Percentiles rank a stretch among this genome's conserved stretches.
Conservation (phyloP, 2,888 invertebrate species). For the Hypolimnas misippus region DNA sequence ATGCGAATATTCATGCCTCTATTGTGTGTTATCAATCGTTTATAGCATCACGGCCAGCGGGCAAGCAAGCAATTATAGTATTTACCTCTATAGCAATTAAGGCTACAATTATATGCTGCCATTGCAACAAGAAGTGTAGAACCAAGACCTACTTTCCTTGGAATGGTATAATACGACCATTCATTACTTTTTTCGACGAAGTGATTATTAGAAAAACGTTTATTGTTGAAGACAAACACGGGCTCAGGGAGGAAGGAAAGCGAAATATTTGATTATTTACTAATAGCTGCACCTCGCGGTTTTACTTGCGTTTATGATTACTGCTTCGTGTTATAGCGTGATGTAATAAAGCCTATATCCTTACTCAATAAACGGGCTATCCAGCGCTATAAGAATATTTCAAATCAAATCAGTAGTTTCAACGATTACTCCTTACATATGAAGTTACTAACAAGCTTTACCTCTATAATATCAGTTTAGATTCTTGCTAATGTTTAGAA, state of each 20-base stretch:
- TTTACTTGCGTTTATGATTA: no score
- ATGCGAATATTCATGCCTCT: slow-evolving; percentile 30
- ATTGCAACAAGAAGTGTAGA: not conserved
- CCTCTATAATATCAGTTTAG: no score
- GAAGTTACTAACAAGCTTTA: no score
- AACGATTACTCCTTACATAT: no score
- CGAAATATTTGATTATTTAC: no score
- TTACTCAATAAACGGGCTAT: no score
- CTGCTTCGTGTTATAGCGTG: no score
- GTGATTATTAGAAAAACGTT: slow-evolving; percentile 14
- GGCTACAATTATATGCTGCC: not conserved
- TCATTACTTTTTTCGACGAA: slow-evolving; percentile 30
- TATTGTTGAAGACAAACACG: slow-evolving; percentile 1
- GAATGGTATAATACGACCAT: slow-evolving; percentile 34
- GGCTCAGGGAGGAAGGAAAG: not conserved
- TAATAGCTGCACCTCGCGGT: no score
- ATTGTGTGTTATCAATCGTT: slow-evolving; percentile 33
- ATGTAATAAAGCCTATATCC: no score
- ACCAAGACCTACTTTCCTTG: slow-evolving; percentile 33
- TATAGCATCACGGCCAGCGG: slow-evolving; percentile 10
- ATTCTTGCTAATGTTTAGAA: no score
- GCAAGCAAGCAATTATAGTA: not conserved
- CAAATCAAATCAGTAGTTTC: no score
- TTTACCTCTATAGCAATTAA: not conserved
- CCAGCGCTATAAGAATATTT: no score